Conservation (phyloP, 2,113 vertebrate species). For the Grus americana region DNA sequence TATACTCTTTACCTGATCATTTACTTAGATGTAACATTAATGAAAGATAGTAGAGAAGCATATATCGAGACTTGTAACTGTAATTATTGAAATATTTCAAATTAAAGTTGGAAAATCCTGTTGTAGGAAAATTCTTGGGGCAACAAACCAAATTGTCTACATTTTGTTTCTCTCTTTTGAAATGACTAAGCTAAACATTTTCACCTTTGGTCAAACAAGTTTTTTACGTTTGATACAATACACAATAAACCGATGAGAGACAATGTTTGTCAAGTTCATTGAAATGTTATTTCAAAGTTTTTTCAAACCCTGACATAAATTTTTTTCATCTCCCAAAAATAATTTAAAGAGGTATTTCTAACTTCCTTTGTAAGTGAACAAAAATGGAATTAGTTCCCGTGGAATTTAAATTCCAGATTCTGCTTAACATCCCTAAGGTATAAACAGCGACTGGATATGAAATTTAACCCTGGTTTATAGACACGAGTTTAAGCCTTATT, state of each 20-base stretch:
- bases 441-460: not conserved
- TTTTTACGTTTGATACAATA: not conserved
- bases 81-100: not conserved
- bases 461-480: not conserved
- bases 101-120: not conserved
- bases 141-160: not conserved
- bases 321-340: not conserved
- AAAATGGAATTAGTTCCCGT: not conserved
- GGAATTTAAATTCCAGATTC: not conserved
- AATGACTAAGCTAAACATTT: not conserved
- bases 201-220: not conserved
- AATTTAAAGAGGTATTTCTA: not conserved
- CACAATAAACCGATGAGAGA: not conserved
- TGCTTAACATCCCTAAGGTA: not conserved
- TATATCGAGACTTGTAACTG: not conserved
- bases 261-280: not conserved
- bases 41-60: not conserved
- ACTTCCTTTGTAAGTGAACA: not conserved
- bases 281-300: not conserved
- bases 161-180: not conserved
- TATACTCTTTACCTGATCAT: not conserved
- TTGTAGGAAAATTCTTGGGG: not conserved
- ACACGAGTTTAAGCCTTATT: not conserved
- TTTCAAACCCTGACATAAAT: not conserved
- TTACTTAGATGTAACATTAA: not conserved